These are phyloP conservation scores for Steatocranus sp. DNA, from an alignment of 2,797 vertebrate species.

Conservation along the genomic window DNA sequence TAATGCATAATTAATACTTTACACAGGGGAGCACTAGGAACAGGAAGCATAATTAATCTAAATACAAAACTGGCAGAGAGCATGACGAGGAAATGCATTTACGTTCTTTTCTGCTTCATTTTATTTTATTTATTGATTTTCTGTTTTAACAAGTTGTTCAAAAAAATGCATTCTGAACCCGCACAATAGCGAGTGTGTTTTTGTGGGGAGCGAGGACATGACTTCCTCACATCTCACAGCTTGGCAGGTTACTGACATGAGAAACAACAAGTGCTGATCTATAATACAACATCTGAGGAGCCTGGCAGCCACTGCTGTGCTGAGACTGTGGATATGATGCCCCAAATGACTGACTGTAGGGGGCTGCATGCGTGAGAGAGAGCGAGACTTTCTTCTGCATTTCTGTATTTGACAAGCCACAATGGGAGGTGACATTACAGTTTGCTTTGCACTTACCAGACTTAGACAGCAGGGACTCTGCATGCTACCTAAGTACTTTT, in stretches of 20 bases:
- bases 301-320: not conserved
- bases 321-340: slow-evolving; percentile 5
- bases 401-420: slow-evolving; percentile 4
- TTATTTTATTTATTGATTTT: not conserved
- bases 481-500: not conserved
- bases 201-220: not conserved
- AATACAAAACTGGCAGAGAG: not conserved
- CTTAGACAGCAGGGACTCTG: not conserved
- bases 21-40: not conserved
- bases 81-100: not conserved
- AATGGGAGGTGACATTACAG: slow-evolving; percentile 49
- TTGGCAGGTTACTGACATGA: not conserved
- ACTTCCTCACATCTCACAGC: not conserved
- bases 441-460: slow-evolving; percentile 25
- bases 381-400: not conserved
- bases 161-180: not conserved
- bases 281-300: slow-evolving; percentile 17
- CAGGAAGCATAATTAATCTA: not conserved
- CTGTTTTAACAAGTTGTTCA: not conserved
- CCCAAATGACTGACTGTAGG: slow-evolving; percentile 37
- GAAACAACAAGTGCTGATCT: slow-evolving; percentile 3
- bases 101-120: not conserved
- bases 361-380: not conserved
- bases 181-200: not conserved
- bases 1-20: not conserved